Conservation (phyloP, 2,888 invertebrate species). For the Hyposoter dolosus region DNA sequence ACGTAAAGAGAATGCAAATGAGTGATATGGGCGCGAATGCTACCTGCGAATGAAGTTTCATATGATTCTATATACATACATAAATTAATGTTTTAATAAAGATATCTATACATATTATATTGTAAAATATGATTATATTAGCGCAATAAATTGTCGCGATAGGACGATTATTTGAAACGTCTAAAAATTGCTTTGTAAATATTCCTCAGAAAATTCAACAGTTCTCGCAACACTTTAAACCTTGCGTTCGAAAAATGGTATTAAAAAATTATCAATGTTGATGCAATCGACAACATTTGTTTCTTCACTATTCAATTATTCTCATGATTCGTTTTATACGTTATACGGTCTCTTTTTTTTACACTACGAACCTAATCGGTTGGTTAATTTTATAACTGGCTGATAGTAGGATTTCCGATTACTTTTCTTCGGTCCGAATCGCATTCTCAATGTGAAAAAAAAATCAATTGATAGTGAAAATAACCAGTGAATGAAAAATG, state of each 20-base stretch:
- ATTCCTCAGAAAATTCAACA: neutral
- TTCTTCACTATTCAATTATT: neutral
- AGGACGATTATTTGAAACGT: neutral
- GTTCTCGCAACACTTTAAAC: slow-evolving; percentile 73
- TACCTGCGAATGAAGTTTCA: slow-evolving; percentile 82
- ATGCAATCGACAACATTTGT: slow-evolving; percentile 18
- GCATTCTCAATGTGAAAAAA: neutral
- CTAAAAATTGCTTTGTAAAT: slow-evolving; percentile 25
- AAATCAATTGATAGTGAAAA: neutral
- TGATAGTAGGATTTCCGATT: neutral
- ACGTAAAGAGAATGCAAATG: slow-evolving; percentile 33
- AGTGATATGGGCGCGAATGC: slow-evolving; percentile 78
- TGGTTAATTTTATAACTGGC: neutral
- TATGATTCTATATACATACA: slow-evolving; percentile 74
- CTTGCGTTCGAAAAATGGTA: slow-evolving; percentile 73
- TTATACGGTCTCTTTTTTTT: neutral
- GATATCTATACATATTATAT: slow-evolving; percentile 77
- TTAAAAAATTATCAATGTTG: slow-evolving; percentile 57
- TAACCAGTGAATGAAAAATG: neutral
- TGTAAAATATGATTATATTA: slow-evolving; percentile 71
- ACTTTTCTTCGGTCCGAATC: neutral
- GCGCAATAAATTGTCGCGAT: slow-evolving; percentile 67
- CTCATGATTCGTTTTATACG: neutral
- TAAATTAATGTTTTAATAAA: slow-evolving; percentile 79
- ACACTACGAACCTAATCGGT: neutral